phyloP scores from a whole-genome alignment of 2,113 vertebrate genomes.

The Dolichallabes microphthalmus region DNA sequence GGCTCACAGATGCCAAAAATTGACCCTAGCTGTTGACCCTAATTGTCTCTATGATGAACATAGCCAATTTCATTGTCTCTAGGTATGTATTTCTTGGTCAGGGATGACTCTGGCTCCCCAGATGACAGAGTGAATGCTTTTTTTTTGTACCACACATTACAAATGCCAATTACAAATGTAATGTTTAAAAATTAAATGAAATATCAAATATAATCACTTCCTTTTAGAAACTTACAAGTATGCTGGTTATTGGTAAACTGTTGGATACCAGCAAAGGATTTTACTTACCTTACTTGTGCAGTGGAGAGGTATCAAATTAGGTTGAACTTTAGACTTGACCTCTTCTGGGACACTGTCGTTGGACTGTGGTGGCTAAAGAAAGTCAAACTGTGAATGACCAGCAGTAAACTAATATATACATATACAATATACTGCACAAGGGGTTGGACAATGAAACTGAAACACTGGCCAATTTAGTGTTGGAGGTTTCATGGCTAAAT shows the following conservation, averaged over 20 bases:
- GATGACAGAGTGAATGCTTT: neutral
- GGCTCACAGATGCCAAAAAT: neutral
- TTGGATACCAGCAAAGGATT: neutral
- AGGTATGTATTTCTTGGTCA: neutral
- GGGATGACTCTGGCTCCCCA: neutral
- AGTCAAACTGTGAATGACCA: neutral
- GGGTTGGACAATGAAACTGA: too few relatives aligned
- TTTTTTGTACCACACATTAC: neutral
- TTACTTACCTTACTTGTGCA: conserved; percentile 84
- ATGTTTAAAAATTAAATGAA: neutral
- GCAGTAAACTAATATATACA: too few relatives aligned
- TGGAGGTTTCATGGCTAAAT: too few relatives aligned
- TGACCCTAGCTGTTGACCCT: neutral
- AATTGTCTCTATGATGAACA: neutral
- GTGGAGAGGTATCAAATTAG: conserved; percentile 79
- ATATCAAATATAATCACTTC: neutral
- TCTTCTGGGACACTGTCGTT: conserved; percentile 78
- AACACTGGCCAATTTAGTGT: too few relatives aligned
- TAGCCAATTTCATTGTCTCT: neutral
- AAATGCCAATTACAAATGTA: neutral
- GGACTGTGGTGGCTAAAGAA: conserved; percentile 73
- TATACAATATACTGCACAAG: too few relatives aligned
- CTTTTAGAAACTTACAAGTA: neutral
- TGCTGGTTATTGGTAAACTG: neutral
- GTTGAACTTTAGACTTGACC: conserved; percentile 70